A percentile compares a stretch with the other conserved stretches of the same genome.
These are phyloP conservation scores for Sisor rabdophorus DNA, from an alignment of 2,113 vertebrate species.

Conservation along the genomic window DNA sequence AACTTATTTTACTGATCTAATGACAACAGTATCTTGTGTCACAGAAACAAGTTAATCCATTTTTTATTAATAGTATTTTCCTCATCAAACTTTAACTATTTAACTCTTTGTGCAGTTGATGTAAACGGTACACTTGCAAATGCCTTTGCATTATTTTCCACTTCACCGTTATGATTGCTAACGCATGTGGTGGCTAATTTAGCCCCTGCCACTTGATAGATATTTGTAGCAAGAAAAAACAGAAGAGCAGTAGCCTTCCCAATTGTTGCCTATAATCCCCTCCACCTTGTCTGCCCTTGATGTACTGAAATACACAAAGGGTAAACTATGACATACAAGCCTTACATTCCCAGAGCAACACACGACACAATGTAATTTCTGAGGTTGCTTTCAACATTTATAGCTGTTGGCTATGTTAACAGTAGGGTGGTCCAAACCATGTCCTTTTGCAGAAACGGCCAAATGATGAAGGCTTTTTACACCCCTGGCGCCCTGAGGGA, in stretches of 20 bases:
- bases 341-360: slow-evolving; percentile 60
- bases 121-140: background rate
- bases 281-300: slow-evolving; percentile 73
- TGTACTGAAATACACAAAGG: slow-evolving; percentile 68
- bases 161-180: background rate
- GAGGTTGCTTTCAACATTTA: slow-evolving; percentile 78
- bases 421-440: slow-evolving; percentile 51
- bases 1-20: background rate
- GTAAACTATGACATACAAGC: slow-evolving; percentile 61
- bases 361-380: slow-evolving; percentile 76
- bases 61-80: background rate
- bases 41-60: background rate
- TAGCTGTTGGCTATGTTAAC: slow-evolving; percentile 75
- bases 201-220: slow-evolving; percentile 20
- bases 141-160: background rate
- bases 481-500: slow-evolving; percentile 70
- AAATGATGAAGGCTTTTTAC: slow-evolving; percentile 75
- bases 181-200: slow-evolving; percentile 15
- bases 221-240: slow-evolving; percentile 29
- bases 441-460: slow-evolving; percentile 60
- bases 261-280: slow-evolving; percentile 60
- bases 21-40: background rate
- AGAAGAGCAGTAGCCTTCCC: slow-evolving; percentile 55
- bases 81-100: background rate
- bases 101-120: background rate